A percentile compares a stretch with the other conserved stretches of the same genome.
Evolutionary conservation across 2,888 invertebrate species (phyloP).

Genomic region (Acronicta alni): DNA sequence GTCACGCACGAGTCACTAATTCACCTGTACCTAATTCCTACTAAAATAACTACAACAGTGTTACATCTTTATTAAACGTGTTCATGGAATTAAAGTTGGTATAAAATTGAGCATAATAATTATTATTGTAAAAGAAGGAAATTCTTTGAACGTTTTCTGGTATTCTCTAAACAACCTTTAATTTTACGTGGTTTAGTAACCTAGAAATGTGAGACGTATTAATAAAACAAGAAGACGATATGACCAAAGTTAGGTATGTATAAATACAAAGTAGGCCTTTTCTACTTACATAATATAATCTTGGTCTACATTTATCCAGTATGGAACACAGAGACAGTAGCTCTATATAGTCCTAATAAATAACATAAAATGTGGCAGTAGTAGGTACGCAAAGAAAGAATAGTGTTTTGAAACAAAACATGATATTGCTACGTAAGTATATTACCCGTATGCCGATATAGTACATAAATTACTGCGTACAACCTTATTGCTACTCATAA

Average conservation of each 20-base stretch:
- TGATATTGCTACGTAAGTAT: conserved; percentile 2
- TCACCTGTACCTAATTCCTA: conserved; percentile 42
- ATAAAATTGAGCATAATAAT: background rate
- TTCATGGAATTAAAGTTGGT: conserved; percentile 1
- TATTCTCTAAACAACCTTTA: too few relatives aligned
- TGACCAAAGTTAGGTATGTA: too few relatives aligned
- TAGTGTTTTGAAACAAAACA: background rate
- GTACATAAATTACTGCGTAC: background rate
- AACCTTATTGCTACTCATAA: conserved; percentile 11
- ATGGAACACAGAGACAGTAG: too few relatives aligned
- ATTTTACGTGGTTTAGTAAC: too few relatives aligned
- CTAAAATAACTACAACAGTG: conserved; percentile 28
- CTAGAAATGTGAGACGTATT: too few relatives aligned
- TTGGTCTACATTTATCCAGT: too few relatives aligned
- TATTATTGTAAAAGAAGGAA: background rate
- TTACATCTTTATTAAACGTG: conserved; percentile 37
- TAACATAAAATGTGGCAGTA: too few relatives aligned
- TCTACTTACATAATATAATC: too few relatives aligned
- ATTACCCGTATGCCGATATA: background rate
- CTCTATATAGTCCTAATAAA: too few relatives aligned
- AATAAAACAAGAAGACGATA: too few relatives aligned
- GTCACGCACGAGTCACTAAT: conserved; percentile 44
- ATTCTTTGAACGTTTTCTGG: background rate
- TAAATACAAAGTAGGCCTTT: too few relatives aligned
- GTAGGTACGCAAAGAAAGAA: too few relatives aligned